Base-by-base conservation (phyloP, 2,888 invertebrate species). In the Xestobium rufovillosum region DNA sequence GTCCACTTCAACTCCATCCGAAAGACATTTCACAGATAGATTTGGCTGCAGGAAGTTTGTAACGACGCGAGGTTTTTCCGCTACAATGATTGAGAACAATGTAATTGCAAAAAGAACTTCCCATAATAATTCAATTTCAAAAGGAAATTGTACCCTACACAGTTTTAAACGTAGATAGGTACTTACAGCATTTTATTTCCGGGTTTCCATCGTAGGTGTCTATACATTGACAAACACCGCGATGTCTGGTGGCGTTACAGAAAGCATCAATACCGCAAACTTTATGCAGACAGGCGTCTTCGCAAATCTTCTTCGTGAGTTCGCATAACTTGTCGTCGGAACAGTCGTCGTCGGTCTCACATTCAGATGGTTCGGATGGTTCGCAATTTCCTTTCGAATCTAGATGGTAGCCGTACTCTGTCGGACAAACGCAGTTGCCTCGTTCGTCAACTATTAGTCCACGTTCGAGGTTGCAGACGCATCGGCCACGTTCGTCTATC, bases 1-100 rank as follows among this genome's bases (percentile, higher is more conserved):
- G 55, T 82, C 79, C 0, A 92, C 90, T 60, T 87, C 83, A 4
- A 94, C 88, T 23, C 92, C 92, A 59, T 92, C 91, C 9, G 91
- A 89, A 45, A 91, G 68, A 63, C 92, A 94, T 54, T 84, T 85
- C 10, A 92, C 92, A 42, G 78, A 75, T 80, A 90, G 84, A 39
- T 86, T 85, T 3, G 89, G 88, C 50, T 76, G 73, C 10, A 87
- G 87, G 74, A 90, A 88, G 57, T 86, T 86, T 0, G 86, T 87
- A 26, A n/a, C n/a, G n/a, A n/a, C n/a, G n/a, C n/a, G n/a, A n/a
- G n/a, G n/a, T n/a, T n/a, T n/a, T n/a, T n/a, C n/a, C n/a, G n/a
- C n/a, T n/a, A n/a, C n/a, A n/a, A n/a, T n/a, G n/a, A n/a, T n/a
- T n/a, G n/a, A n/a, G n/a, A n/a, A n/a, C n/a, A n/a, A n/a, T n/a